These are phyloP conservation scores for Tautogolabrus adspersus DNA, from an alignment of 2,113 vertebrate genomes.

Conservation along the genomic window DNA sequence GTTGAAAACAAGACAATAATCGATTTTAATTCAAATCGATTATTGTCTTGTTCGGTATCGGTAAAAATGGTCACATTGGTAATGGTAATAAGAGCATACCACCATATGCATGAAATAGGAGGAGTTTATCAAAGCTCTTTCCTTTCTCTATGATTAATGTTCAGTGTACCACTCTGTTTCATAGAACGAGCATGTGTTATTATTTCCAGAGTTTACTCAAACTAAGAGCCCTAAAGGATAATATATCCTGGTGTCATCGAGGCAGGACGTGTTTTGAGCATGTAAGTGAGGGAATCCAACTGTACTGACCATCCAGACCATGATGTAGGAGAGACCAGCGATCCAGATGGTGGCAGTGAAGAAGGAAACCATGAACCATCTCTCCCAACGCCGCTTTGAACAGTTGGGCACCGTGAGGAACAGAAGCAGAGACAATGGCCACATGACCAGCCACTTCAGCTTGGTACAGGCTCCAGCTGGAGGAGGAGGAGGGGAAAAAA, in stretches of 20 bases:
- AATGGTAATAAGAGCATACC: too few species aligned
- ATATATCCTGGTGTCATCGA: background rate
- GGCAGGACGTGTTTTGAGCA: background rate
- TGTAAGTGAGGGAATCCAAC: background rate
- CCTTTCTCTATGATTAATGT: background rate
- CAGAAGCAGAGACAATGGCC: constrained; percentile 91
- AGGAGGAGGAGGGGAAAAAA: background rate
- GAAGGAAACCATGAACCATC: constrained; percentile 96
- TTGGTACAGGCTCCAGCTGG: constrained; percentile 88
- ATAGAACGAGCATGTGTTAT: background rate
- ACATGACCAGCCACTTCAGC: constrained; percentile 90
- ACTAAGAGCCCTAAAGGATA: background rate
- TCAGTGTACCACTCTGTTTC: background rate
- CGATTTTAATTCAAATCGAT: too few species aligned
- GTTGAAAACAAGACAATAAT: too few species aligned
- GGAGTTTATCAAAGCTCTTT: background rate
- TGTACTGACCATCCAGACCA: constrained; percentile 96
- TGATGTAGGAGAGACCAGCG: constrained; percentile 93
- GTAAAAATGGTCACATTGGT: too few species aligned
- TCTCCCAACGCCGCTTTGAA: constrained; percentile 90
- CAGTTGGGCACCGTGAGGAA: constrained; percentile 96
- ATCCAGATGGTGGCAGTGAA: constrained; percentile 93
- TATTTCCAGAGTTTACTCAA: too few species aligned
- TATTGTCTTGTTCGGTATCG: too few species aligned
- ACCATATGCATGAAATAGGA: too few species aligned